phyloP scores from a whole-genome alignment of 2,113 vertebrate genomes.

The Azemiops feae region DNA sequence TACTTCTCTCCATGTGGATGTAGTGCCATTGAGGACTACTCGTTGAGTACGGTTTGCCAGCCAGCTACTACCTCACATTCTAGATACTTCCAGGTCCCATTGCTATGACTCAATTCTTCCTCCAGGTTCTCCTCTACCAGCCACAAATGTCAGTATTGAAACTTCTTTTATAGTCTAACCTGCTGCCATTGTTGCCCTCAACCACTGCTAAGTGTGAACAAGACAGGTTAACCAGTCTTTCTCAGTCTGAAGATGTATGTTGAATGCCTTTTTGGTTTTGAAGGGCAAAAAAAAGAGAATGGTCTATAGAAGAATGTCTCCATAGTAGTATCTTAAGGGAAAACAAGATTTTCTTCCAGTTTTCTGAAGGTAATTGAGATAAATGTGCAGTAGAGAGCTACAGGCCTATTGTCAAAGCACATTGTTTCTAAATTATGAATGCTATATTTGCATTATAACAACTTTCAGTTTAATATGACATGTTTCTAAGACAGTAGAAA shows the following conservation, averaged over 20 bases:
- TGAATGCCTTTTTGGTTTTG: not conserved
- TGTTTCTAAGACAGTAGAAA: conserved; percentile 18
- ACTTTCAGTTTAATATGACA: conserved; percentile 10
- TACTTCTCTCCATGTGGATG: too few species aligned
- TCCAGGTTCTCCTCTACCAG: not conserved
- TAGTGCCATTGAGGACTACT: too few species aligned
- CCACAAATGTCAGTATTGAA: not conserved
- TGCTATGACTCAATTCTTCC: not conserved
- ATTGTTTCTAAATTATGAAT: not conserved
- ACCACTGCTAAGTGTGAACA: not conserved
- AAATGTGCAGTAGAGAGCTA: not conserved
- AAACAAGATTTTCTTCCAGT: not conserved
- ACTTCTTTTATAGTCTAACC: not conserved
- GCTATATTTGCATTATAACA: conserved; percentile 2
- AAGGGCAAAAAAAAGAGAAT: not conserved
- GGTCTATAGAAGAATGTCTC: not conserved
- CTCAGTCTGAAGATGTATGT: not conserved
- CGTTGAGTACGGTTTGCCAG: too few species aligned
- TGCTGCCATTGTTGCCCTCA: not conserved
- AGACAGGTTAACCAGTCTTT: not conserved
- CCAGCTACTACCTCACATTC: too few species aligned
- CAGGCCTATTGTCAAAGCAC: not conserved
- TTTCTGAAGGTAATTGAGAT: not conserved
- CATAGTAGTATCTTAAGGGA: not conserved
- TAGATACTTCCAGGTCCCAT: not conserved